phyloP scores from a whole-genome alignment of 2,113 vertebrate species.

The Syngnathus floridae region DNA sequence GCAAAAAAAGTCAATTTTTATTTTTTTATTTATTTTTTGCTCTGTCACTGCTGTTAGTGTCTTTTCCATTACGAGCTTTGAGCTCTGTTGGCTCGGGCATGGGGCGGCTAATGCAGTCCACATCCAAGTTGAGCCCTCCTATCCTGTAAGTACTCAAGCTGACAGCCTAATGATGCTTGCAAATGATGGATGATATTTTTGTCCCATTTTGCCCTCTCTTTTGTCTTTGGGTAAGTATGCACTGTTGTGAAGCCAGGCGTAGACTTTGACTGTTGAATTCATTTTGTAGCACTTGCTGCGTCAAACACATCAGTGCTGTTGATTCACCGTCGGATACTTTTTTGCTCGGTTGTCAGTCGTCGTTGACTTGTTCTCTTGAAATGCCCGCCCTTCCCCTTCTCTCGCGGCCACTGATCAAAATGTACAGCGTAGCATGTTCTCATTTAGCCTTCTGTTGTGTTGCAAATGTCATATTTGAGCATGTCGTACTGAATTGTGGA shows the following conservation, averaged over 20 bases:
- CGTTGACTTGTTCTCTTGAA: neutral
- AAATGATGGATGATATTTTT: conserved; percentile 44
- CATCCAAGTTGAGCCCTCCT: conserved; percentile 90
- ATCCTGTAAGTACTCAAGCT: conserved; percentile 92
- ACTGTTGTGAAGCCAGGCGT: conserved; percentile 50
- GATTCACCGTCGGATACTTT: conserved; percentile 10
- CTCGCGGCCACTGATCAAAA: conserved; percentile 1
- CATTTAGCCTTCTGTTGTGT: conserved; percentile 33
- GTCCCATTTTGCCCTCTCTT: conserved; percentile 42
- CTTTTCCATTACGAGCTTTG: conserved; percentile 76
- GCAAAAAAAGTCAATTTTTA: conserved; percentile 73
- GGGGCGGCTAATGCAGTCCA: conserved; percentile 87
- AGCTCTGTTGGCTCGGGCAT: conserved; percentile 82
- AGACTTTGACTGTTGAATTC: conserved; percentile 53
- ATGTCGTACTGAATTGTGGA: conserved; percentile 46
- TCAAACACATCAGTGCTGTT: neutral
- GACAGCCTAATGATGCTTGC: conserved; percentile 60
- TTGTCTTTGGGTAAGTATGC: conserved; percentile 72
- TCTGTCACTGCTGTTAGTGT: conserved; percentile 93
- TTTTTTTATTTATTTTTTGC: conserved; percentile 70
- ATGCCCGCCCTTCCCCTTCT: conserved; percentile 21
- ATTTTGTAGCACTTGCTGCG: neutral
- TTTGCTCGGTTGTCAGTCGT: neutral
- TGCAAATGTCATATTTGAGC: conserved; percentile 49
- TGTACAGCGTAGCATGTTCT: conserved; percentile 56